phyloP scores from a whole-genome alignment of 1,140 invertebrate species.

The Drosophila insularis region DNA sequence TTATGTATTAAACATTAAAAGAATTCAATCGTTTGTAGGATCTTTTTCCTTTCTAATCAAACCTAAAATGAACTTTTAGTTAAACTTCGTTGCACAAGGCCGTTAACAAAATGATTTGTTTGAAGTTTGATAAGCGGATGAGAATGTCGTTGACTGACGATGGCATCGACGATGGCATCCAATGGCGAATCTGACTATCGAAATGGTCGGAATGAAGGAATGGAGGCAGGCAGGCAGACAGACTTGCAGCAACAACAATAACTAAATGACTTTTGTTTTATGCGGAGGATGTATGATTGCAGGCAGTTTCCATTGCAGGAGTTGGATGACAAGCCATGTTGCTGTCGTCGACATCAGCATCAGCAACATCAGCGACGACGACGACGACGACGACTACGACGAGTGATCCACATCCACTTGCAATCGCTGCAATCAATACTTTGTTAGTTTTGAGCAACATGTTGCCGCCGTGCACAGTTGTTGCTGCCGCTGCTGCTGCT shows the following conservation, averaged over 20 bases:
- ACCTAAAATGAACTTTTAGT: neutral
- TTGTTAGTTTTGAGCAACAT: slow-evolving; percentile 80
- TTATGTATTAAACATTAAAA: too few relatives aligned
- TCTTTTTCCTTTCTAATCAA: neutral
- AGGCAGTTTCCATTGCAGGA: slow-evolving; percentile 40
- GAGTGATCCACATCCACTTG: slow-evolving; percentile 78
- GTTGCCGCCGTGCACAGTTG: slow-evolving; percentile 59
- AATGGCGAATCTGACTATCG: slow-evolving; percentile 42
- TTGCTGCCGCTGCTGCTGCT: slow-evolving; percentile 13
- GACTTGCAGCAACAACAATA: slow-evolving; percentile 64
- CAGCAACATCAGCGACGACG: slow-evolving; percentile 10
- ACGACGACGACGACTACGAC: slow-evolving; percentile 42
- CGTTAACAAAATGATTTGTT: slow-evolving; percentile 79
- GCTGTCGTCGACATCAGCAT: slow-evolving; percentile 57
- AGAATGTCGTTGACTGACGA: slow-evolving; percentile 63
- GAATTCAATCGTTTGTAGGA: neutral
- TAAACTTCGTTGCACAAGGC: slow-evolving; percentile 43
- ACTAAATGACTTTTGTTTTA: slow-evolving; percentile 77
- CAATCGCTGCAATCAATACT: slow-evolving; percentile 79
- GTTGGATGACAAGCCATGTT: slow-evolving; percentile 75
- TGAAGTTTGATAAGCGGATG: slow-evolving; percentile 81
- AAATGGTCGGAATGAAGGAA: slow-evolving; percentile 2
- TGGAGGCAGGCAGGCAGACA: neutral
- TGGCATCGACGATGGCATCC: slow-evolving; percentile 47
- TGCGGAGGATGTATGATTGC: slow-evolving; percentile 64